Evolutionary conservation across 2,797 vertebrate species (phyloP).

Genomic region (Acipenser transmontanus): DNA sequence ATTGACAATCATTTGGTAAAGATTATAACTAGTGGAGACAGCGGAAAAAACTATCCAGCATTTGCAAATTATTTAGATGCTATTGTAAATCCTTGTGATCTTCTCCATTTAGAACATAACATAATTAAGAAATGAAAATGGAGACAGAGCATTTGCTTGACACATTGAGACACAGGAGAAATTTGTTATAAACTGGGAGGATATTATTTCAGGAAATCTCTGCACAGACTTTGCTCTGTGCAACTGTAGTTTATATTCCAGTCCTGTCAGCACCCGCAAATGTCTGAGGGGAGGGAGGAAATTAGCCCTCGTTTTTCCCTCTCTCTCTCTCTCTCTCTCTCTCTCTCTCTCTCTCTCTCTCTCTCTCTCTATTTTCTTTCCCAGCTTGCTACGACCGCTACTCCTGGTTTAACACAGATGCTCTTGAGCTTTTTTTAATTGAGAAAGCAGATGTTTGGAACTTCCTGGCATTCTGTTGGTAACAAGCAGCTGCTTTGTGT

Average conservation of each 20-base stretch:
- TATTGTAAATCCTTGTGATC: not conserved
- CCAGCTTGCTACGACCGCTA: not conserved
- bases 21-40: no score
- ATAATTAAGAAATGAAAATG: not conserved
- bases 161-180: not conserved
- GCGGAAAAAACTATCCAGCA: not conserved
- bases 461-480: constrained; percentile 35
- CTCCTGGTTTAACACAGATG: constrained; percentile 14
- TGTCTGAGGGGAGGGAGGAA: constrained; percentile 30
- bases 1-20: no score
- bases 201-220: constrained; percentile 36
- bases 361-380: constrained; percentile 14
- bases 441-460: constrained; percentile 50
- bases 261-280: constrained; percentile 18
- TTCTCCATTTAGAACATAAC: not conserved
- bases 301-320: constrained; percentile 27
- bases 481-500: constrained; percentile 40
- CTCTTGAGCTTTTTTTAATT: constrained; percentile 28
- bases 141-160: not conserved
- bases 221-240: constrained; percentile 23
- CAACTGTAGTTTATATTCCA: constrained; percentile 21
- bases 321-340: no score
- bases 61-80: not conserved
- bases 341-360: constrained; percentile 1
- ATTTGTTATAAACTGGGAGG: constrained; percentile 6